Evolutionary conservation across 2,888 invertebrate genomes (phyloP).

Genomic region (Mycogona germanica): DNA sequence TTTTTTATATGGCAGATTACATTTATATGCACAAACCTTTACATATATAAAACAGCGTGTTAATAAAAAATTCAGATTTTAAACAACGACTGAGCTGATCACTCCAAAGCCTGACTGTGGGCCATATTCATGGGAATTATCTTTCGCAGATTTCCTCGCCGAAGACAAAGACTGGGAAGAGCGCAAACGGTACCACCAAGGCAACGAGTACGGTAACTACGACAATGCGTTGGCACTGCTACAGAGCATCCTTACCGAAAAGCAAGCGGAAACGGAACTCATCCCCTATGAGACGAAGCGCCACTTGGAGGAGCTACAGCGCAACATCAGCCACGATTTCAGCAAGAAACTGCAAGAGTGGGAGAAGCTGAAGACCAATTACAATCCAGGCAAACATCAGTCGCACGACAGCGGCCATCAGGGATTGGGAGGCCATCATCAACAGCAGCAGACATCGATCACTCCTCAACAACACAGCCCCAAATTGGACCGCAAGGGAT

Average conservation of each 20-base stretch:
- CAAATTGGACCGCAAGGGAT: conserved; percentile 32
- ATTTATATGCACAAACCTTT: too few species aligned
- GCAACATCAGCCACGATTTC: conserved; percentile 65
- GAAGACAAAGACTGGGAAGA: conserved; percentile 7
- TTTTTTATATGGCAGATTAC: too few species aligned
- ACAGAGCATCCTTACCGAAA: background rate
- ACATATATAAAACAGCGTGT: too few species aligned
- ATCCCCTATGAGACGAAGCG: conserved; percentile 19
- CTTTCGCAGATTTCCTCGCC: background rate
- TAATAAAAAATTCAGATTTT: too few species aligned
- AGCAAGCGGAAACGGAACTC: background rate
- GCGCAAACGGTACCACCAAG: background rate
- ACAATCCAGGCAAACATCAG: too few species aligned
- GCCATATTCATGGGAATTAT: too few species aligned
- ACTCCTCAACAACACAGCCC: conserved; percentile 25
- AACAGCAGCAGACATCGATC: conserved; percentile 3
- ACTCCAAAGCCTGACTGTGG: too few species aligned
- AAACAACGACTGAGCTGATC: too few species aligned
- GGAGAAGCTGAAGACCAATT: conserved; percentile 40
- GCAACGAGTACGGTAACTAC: background rate
- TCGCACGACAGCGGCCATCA: background rate
- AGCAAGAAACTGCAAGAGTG: conserved; percentile 72
- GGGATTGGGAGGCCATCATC: background rate
- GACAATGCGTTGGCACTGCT: background rate
- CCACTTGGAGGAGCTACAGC: conserved; percentile 36